A percentile compares a stretch with the other conserved stretches of the same genome.
Conservation (phyloP, 2,113 vertebrate species). For the Ciconia boyciana region DNA sequence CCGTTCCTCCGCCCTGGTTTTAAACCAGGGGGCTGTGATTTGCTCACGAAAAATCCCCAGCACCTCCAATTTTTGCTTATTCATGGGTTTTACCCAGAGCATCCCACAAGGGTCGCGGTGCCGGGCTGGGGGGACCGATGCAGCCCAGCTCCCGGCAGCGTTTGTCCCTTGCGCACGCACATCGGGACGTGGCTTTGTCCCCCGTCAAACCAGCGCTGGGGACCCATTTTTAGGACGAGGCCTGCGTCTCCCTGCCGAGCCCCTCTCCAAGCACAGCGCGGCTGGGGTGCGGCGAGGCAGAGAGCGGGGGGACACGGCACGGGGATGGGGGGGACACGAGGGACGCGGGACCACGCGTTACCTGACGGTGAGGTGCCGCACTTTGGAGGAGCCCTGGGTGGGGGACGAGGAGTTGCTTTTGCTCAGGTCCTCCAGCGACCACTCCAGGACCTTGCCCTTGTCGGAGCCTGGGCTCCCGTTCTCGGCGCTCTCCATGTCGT, state of each 20-base stretch:
- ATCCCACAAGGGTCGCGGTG: fast-evolving
- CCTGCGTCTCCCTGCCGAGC: not conserved
- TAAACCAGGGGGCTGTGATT: not conserved
- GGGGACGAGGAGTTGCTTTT: constrained; percentile 69
- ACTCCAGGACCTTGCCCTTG: constrained; percentile 76
- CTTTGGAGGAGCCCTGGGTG: constrained; percentile 69
- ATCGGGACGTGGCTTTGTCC: not conserved
- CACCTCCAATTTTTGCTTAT: not conserved
- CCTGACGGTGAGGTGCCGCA: constrained; percentile 82
- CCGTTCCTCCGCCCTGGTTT: not conserved
- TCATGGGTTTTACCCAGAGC: not conserved
- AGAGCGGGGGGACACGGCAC: not conserved
- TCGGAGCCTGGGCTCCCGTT: constrained; percentile 74
- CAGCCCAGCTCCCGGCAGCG: not conserved
- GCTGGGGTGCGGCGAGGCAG: not conserved
- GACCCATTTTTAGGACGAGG: not conserved
- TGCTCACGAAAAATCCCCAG: not conserved
- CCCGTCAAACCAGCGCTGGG: not conserved
- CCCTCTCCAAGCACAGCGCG: not conserved
- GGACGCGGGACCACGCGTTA: constrained; percentile 31
- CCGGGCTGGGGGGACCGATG: not conserved
- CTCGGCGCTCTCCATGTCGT: constrained; percentile 80
- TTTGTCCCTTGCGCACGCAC: not conserved
- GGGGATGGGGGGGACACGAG: not conserved
- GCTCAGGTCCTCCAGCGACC: constrained; percentile 83